Base-by-base conservation (phyloP, 2,888 invertebrate genomes). In the Oscheius onirici region DNA sequence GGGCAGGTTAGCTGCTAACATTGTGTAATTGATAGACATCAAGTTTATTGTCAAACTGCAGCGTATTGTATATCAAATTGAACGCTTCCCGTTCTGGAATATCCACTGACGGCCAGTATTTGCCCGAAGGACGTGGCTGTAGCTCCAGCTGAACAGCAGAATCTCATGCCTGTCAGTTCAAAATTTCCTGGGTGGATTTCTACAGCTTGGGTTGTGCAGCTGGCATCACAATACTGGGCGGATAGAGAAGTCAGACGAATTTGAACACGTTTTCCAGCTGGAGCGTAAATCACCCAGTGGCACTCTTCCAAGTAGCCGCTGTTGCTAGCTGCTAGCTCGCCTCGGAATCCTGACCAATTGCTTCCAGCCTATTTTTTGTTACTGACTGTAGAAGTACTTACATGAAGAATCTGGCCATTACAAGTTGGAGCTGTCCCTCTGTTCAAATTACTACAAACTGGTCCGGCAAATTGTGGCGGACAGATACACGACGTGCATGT, bases 401-500 rank as follows among this genome's bases (percentile, higher is more conserved):
- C 58, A 8, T 13, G n/a, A 34, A 40, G 22, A n/a, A 20, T 40
- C 17, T 58, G 58, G 13, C 17, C 22, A 41, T 58, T 58, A 20
- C 58, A 58, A 3, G 6, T 41, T 40, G 41, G 40, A 34, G 58
- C 58, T 28, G n/a, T 58, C 11, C 58, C 73, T 58, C 69, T 73
- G 26, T 65, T 66, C 58, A 41, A 51, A 57, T 46, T n/a, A 17
- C 28, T 15, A 41, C 58, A 58, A 10, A 20, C 10, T 6, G 15
- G n/a, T 58, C 52, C 52, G 8, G 40, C 17, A 51, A 66, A 61
- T 5, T 40, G 58, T 8, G 58, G 58, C 15, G 58, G 58, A 40
- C 58, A 58, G n/a, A 40, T n/a, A 40, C 58, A 58, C 15, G 10
- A n/a, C 2, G 8, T 17, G 22, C 58, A 58, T 3, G 24, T 58